Evolutionary conservation across 1,140 invertebrate genomes (phyloP), one percentile per base, ranked within the genome.

Genomic region (Ephestia elutella): DNA sequence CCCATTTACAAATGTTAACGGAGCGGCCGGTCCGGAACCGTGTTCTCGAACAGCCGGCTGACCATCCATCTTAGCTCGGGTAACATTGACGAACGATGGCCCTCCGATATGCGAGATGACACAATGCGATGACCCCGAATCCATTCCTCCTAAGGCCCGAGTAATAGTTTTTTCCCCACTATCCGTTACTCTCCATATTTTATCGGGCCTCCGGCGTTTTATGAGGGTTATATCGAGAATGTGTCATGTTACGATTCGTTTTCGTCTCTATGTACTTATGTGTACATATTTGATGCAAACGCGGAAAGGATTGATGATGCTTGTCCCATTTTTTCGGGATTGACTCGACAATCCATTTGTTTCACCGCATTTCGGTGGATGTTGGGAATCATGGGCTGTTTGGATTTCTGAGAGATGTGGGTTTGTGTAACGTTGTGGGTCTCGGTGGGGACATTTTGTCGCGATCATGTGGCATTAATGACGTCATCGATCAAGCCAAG

Each of bases 111-210:
- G 67, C 57, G 63, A 73, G 73, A 78, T 78, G 80, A 81, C 75
- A 80, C 74, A 77, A 78, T 77, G 69, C 66, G 75, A 79, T 82
- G 78, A 75, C 79, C 79, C 76, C 50, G 69, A 65, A 78, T 76
- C 71, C 78, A 82, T 83, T 81, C 68, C 67, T 68, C 62, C 54
- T 59, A 61, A 66, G 69, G 61, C 65, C 68, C 59, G 9, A 61
- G 67, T 77, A 82, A 82, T 80, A 80, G 78, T 75, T 80, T 75
- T 72, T 62, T 67, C 65, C 60, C 65, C 63, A 66, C 69, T 70
- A 71, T 70, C 65, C 66, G 68, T 65, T 69, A 62, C 66, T 72
- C 63, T 67, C 71, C 68, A 76, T 76, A 76, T 78, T 76, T 78
- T 72, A 76, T 70, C 71, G 70, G 62, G 49, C 62, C 59, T 56